These are phyloP conservation scores for Motacilla alba DNA, from an alignment of 2,113 vertebrate species.

Conservation along the genomic window DNA sequence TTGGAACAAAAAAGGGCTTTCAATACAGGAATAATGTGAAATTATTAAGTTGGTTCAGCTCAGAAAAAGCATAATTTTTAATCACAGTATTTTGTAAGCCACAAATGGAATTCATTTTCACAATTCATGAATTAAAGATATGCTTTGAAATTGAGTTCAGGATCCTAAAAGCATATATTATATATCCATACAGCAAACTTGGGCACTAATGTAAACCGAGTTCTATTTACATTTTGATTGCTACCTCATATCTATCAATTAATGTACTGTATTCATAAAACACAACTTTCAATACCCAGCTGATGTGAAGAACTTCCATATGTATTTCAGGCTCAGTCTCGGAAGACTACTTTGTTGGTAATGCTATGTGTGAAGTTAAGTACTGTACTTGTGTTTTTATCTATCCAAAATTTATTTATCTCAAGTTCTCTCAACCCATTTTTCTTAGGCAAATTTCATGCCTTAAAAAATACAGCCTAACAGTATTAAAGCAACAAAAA, in stretches of 20 bases:
- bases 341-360: neutral
- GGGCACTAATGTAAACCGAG: slow-evolving; percentile 4
- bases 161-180: slow-evolving; percentile 35
- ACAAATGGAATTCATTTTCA: slow-evolving; percentile 45
- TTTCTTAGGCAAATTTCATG: neutral
- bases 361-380: neutral
- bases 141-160: slow-evolving; percentile 41
- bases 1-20: slow-evolving; percentile 1
- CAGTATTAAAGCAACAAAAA: neutral
- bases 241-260: slow-evolving; percentile 53
- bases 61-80: slow-evolving; percentile 28
- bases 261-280: slow-evolving; percentile 45
- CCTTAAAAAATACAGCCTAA: neutral
- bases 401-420: neutral
- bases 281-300: slow-evolving; percentile 15
- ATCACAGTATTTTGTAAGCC: slow-evolving; percentile 41
- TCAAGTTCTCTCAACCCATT: neutral
- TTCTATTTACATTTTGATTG: slow-evolving; percentile 64
- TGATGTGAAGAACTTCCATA: slow-evolving; percentile 3
- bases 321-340: neutral
- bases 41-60: slow-evolving; percentile 19
- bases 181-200: slow-evolving; percentile 17
- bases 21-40: neutral
- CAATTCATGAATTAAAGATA: slow-evolving; percentile 64
- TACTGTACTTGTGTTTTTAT: neutral